These are phyloP conservation scores for Portevinia maculata DNA, from an alignment of 2,888 invertebrate genomes.

Conservation along the genomic window DNA sequence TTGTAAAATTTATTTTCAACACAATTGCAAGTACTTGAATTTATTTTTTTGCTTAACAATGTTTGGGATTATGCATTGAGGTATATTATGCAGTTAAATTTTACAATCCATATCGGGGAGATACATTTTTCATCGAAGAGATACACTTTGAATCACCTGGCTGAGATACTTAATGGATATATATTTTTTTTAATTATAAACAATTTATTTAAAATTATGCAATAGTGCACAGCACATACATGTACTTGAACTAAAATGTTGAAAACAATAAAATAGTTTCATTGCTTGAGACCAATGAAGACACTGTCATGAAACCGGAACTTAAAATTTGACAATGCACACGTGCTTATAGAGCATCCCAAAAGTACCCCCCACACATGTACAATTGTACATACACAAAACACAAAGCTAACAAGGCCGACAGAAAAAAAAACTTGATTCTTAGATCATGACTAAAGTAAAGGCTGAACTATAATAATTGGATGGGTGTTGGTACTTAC, in stretches of 20 bases:
- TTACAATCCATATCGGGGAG: slow-evolving; percentile 8
- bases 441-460: neutral
- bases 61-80: neutral
- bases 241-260: no score
- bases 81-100: neutral
- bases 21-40: slow-evolving; percentile 37
- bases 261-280: neutral
- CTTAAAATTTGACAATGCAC: neutral
- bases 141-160: slow-evolving; percentile 16
- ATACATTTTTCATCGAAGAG: slow-evolving; percentile 43
- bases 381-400: no score
- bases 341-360: neutral
- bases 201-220: no score
- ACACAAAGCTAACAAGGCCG: neutral
- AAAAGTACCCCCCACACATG: no score
- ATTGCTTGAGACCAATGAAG: neutral
- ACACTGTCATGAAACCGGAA: neutral
- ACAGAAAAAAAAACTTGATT: neutral
- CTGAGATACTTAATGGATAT: no score
- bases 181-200: no score
- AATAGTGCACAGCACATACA: no score
- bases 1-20: slow-evolving; percentile 12
- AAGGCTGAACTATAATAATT: no score
- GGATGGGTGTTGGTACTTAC: no score
- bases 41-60: neutral